Evolutionary conservation across 2,113 vertebrate genomes (phyloP).

Genomic region (Xiphophorus couchianus): DNA sequence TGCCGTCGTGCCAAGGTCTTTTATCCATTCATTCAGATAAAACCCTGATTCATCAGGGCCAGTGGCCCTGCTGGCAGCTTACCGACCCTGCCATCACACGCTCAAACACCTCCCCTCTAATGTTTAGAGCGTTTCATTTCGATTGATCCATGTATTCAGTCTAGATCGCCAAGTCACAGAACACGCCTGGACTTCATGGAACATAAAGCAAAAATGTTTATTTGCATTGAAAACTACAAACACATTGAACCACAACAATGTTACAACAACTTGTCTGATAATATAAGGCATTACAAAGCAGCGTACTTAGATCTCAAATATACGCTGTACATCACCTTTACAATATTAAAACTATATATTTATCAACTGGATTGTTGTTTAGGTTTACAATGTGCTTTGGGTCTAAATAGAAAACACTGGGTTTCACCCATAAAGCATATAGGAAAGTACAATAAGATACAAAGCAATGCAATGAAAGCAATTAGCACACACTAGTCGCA

Average conservation of each 20-base stretch:
- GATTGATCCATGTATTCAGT: neutral
- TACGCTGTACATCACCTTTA: neutral
- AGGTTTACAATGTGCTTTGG: neutral
- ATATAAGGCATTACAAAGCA: neutral
- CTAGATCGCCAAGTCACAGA: neutral
- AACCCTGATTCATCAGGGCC: constrained; percentile 69
- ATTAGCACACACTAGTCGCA: neutral
- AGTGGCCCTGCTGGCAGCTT: constrained; percentile 24
- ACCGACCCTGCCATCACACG: constrained; percentile 2
- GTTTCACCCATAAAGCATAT: neutral
- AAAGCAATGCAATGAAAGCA: neutral
- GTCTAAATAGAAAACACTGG: neutral
- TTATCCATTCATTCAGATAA: constrained; percentile 60
- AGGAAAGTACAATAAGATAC: neutral
- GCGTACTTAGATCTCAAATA: neutral
- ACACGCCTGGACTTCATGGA: neutral
- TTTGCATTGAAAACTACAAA: constrained; percentile 27
- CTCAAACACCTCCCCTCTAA: neutral
- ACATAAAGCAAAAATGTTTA: constrained; percentile 24
- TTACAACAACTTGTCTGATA: neutral
- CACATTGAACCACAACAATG: neutral
- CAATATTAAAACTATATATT: neutral
- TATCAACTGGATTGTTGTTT: neutral
- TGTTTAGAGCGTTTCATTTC: too few relatives aligned
- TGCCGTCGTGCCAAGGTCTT: constrained; percentile 52